These are phyloP conservation scores for Platysternon megacephalum DNA, from an alignment of 2,113 vertebrate genomes.

Conservation along the genomic window DNA sequence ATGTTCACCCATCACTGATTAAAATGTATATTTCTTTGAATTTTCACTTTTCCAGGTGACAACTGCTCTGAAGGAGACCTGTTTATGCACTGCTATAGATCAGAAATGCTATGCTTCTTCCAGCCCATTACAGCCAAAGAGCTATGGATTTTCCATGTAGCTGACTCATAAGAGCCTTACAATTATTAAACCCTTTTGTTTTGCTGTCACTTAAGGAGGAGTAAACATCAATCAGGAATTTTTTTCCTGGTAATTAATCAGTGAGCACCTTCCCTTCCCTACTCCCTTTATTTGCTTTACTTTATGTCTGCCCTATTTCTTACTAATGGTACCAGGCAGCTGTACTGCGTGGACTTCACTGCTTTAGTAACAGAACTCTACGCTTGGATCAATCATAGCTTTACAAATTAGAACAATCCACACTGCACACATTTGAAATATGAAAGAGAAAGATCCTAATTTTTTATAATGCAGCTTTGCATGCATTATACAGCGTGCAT, in stretches of 20 bases:
- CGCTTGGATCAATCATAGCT: constrained; percentile 63
- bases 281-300: constrained; percentile 59
- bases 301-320: constrained; percentile 57
- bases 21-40: constrained; percentile 69
- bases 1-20: constrained; percentile 54
- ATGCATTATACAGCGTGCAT: constrained; percentile 19
- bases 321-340: constrained; percentile 67
- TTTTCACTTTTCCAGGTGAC: constrained; percentile 72
- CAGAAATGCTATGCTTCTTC: constrained; percentile 64
- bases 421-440: constrained; percentile 23
- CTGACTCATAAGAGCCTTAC: constrained; percentile 63
- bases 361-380: constrained; percentile 38
- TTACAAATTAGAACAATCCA: constrained; percentile 67
- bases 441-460: constrained; percentile 28
- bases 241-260: constrained; percentile 67
- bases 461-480: constrained; percentile 55
- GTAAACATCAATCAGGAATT: constrained; percentile 72
- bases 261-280: constrained; percentile 53
- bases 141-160: constrained; percentile 68
- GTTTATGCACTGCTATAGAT: constrained; percentile 71
- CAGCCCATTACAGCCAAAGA: not conserved
- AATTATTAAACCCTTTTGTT: constrained; percentile 75
- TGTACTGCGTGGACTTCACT: constrained; percentile 32
- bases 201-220: constrained; percentile 67
- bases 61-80: constrained; percentile 58